Percentiles rank a stretch among this genome's conserved stretches.
These are phyloP conservation scores for Ardeotis arabs DNA, from an alignment of 2,113 vertebrate genomes.

Conservation along the genomic window DNA sequence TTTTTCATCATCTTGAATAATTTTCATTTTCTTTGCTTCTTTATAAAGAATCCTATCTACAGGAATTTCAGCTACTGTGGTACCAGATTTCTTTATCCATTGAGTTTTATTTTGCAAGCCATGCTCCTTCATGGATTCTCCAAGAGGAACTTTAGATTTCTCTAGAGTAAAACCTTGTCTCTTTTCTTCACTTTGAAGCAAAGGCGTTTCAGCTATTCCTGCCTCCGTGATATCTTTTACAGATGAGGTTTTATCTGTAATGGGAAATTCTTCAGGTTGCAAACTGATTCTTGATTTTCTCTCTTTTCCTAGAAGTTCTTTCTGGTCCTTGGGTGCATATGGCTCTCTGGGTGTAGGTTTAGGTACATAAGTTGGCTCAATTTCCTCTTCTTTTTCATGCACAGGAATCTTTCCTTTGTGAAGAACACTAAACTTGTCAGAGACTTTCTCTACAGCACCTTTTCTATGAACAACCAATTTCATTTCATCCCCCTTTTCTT, in stretches of 20 bases:
- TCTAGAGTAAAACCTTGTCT: not conserved
- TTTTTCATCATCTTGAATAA: not conserved
- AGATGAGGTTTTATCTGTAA: not conserved
- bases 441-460: not conserved
- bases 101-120: not conserved
- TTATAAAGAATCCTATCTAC: not conserved
- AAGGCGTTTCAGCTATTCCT: not conserved
- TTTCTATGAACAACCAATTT: not conserved
- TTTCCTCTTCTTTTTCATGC: not conserved
- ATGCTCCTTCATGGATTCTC: not conserved
- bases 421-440: not conserved
- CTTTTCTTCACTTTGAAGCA: not conserved
- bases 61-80: not conserved
- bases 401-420: not conserved
- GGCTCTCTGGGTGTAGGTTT: not conserved
- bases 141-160: not conserved
- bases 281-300: not conserved
- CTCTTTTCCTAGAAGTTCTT: not conserved
- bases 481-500: not conserved
- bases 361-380: not conserved
- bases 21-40: constrained; percentile 4
- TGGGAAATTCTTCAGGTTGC: not conserved
- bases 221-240: not conserved
- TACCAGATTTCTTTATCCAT: not conserved
- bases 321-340: not conserved